Evolutionary conservation across 2,113 vertebrate species (phyloP), one percentile per base, ranked within the genome.

Genomic region (Haemorhous mexicanus): DNA sequence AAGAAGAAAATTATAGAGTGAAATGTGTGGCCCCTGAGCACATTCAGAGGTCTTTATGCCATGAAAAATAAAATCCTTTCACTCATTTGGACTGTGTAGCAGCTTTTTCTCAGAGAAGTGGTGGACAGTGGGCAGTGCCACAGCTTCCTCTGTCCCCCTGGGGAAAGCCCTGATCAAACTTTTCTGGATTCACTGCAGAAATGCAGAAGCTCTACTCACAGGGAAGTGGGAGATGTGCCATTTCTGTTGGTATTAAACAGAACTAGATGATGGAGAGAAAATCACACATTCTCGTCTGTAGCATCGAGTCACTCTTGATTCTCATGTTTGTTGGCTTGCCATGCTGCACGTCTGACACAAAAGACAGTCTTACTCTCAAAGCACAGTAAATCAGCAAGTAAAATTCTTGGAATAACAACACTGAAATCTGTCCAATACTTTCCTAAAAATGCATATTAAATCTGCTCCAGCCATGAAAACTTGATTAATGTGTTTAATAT

Each of bases 331-430:
- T 23, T 95, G 94, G 95, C 94, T 93, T 84, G 75, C 91, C 76
- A 67, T n/a, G 39, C 86, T 84, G 83, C 80, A 47, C 0, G 91
- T 97, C 95, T 97, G 93, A 94, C 94, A 94, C 89, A 76, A 89
- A 95, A 94, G 89, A 64, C 69, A 87, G 46, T 76, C 82, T 58
- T 20, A 55, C 78, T 95, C 89, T 91, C 89, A 93, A 87, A 91
- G 84, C 73, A 69, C 41, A 89, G 77, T 49, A 82, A 89, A 95
- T 91, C 84, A 85, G 93, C 93, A 95, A 91, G 94, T 92, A 89
- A 95, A 90, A 93, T 91, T 83, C 46, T 69, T 89, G 55, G 67
- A 95, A 69, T 26, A 83, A 87, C 78, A 82, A 26, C 63, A 90
- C 43, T 32, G 53, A 96, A 94, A 93, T 85, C 69, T 92, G 87